These are phyloP conservation scores for Torymus auratus DNA, from an alignment of 2,888 invertebrate species.

Conservation along the genomic window DNA sequence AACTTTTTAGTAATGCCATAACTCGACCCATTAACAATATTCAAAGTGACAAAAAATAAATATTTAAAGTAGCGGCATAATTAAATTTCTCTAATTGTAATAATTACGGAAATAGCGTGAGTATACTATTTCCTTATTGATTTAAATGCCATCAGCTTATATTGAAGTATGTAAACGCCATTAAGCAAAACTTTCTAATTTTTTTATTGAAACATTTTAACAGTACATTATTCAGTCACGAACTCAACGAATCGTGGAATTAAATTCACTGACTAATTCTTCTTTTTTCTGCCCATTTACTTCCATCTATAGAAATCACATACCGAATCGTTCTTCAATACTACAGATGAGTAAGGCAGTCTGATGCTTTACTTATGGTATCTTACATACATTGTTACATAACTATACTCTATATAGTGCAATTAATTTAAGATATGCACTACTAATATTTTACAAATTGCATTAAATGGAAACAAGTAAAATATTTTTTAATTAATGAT, in stretches of 20 bases:
- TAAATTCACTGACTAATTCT: conserved; percentile 22
- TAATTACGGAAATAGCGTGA: conserved; percentile 32
- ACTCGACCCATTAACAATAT: too few species aligned
- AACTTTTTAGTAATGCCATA: too few species aligned
- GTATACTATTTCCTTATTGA: conserved; percentile 19
- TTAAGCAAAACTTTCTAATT: conserved; percentile 37
- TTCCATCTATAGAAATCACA: conserved; percentile 17
- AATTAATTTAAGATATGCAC: too few species aligned
- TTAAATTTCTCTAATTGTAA: conserved; percentile 31
- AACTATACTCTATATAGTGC: too few species aligned
- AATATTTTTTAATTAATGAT: too few species aligned
- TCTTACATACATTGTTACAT: too few species aligned
- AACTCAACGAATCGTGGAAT: conserved; percentile 24
- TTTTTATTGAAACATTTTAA: conserved; percentile 34
- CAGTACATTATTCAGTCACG: conserved; percentile 24
- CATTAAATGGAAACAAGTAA: too few species aligned
- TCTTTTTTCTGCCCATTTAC: conserved; percentile 9
- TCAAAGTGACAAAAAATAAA: too few species aligned
- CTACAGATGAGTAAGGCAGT: not conserved
- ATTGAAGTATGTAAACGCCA: conserved; percentile 4
- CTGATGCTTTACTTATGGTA: too few species aligned
- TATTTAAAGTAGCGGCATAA: not conserved
- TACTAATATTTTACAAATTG: too few species aligned
- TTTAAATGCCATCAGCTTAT: conserved; percentile 15
- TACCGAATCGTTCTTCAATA: conserved; percentile 17